These are phyloP conservation scores for Bubo bubo DNA, from an alignment of 2,113 vertebrate genomes.

Conservation along the genomic window DNA sequence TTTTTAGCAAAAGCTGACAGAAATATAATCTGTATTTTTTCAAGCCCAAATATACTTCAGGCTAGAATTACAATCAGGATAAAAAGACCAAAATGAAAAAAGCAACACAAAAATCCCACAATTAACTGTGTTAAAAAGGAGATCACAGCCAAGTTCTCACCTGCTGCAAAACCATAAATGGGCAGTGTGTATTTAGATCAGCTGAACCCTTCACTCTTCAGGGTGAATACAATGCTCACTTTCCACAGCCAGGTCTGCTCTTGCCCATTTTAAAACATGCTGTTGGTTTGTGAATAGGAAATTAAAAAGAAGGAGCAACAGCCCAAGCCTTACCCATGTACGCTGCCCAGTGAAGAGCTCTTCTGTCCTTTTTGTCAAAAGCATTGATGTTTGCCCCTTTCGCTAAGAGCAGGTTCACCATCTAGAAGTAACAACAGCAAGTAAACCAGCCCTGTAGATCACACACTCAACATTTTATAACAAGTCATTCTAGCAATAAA, in stretches of 20 bases:
- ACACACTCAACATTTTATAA: background rate
- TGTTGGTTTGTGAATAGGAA: background rate
- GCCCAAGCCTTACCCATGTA: conserved; percentile 88
- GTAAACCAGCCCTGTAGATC: background rate
- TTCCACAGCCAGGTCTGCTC: background rate
- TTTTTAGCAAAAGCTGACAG: background rate
- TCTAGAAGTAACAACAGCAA: conserved; percentile 77
- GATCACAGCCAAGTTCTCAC: background rate
- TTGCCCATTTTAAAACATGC: background rate
- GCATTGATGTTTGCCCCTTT: conserved; percentile 98
- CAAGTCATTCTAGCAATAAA: background rate
- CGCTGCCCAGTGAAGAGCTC: conserved; percentile 95
- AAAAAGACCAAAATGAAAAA: background rate
- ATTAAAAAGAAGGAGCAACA: background rate
- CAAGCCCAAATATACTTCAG: background rate
- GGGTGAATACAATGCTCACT: background rate
- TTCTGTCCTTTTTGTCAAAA: conserved; percentile 96
- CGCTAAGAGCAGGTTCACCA: conserved; percentile 91
- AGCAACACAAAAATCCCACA: background rate
- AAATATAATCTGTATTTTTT: background rate
- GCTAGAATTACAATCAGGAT: background rate
- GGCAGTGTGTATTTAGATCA: background rate
- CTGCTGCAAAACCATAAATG: background rate
- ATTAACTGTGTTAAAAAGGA: background rate
- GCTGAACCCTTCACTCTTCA: background rate